Conservation (phyloP, 2,113 vertebrate genomes). For the Myodes glareolus region DNA sequence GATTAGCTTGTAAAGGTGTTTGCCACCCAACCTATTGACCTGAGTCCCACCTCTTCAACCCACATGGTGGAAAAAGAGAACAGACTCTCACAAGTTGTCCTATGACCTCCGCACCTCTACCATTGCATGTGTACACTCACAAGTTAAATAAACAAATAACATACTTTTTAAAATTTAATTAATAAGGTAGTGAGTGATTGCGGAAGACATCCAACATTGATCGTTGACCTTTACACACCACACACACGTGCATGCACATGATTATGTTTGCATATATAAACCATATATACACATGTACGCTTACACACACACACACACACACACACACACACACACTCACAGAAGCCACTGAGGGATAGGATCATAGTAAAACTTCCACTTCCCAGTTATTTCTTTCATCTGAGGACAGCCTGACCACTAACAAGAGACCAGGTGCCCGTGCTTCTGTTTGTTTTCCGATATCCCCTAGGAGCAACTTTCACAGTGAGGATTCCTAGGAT, state of each 20-base stretch:
- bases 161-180: not conserved
- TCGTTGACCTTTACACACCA: not conserved
- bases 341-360: not conserved
- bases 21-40: not conserved
- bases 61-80: not conserved
- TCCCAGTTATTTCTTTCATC: not conserved
- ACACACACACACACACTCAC: not conserved
- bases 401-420: not conserved
- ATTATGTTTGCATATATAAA: not conserved
- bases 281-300: not conserved
- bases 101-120: no score
- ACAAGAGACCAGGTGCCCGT: no score
- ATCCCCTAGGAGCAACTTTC: not conserved
- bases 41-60: not conserved
- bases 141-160: not conserved
- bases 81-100: not conserved
- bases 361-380: not conserved
- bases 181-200: not conserved
- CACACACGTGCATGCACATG: not conserved
- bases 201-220: not conserved
- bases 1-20: not conserved
- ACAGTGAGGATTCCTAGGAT: not conserved
- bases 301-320: not conserved
- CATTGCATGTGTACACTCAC: not conserved
- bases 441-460: not conserved